A percentile compares a stretch with the other conserved stretches of the same genome.
Evolutionary conservation across 2,888 invertebrate genomes (phyloP).

Genomic region (Endomychus coccineus): DNA sequence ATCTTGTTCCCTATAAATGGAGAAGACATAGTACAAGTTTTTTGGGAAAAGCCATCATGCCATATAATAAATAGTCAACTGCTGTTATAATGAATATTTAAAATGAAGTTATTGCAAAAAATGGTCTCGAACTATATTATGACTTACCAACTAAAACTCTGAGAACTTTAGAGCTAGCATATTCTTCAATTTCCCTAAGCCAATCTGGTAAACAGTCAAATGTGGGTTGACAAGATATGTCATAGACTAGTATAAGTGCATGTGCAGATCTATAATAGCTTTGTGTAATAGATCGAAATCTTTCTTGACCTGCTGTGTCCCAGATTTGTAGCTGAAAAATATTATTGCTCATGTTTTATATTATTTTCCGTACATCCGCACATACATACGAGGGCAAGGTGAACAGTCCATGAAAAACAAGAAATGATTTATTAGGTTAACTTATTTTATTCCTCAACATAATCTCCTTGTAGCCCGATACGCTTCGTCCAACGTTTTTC

Average conservation of each 20-base stretch:
- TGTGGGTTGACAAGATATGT: conserved; percentile 95
- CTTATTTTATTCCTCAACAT: no score
- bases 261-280: conserved; percentile 97
- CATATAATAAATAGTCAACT: neutral
- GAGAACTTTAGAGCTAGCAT: conserved; percentile 90
- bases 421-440: no score
- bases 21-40: neutral
- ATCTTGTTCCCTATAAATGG: conserved; percentile 79
- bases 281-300: conserved; percentile 95
- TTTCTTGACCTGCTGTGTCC: conserved; percentile 97
- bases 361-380: neutral
- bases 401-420: no score
- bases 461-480: no score
- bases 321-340: conserved; percentile 86
- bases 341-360: neutral
- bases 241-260: conserved; percentile 93
- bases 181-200: conserved; percentile 95
- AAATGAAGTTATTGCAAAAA: no score
- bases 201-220: conserved; percentile 96
- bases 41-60: neutral
- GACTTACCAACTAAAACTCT: conserved; percentile 85
- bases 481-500: no score
- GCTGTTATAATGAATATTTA: neutral
- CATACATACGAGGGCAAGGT: no score
- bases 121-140: no score